Base-by-base conservation (phyloP, 2,797 vertebrate genomes). In the Cossypha caffra region DNA sequence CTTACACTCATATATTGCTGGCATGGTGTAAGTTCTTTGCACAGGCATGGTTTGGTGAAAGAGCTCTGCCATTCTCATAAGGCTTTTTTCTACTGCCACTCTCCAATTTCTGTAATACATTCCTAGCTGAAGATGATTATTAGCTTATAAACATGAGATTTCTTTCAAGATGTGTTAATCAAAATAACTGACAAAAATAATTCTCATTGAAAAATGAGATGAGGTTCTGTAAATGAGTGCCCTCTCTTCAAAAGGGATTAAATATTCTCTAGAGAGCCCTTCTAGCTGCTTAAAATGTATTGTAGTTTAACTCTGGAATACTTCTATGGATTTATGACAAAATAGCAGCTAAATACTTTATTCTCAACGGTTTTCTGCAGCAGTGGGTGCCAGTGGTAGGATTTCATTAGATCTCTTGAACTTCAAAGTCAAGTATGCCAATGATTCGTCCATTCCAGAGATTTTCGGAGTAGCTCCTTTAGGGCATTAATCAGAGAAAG, bases 241-340 rank as follows among this genome's bases (percentile, higher is more conserved):
- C 11, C 21, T 64, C 52, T 69, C 73, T 92, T 95, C 83, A 93
- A 87, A 79, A 38, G 57, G 67, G 51, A 85, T 92, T 95, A 81
- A 85, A 64, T 79, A 79, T 73, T 90, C 86, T 85, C 80, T 38
- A 42, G 71, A 79, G 83, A 63, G 33, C n/a, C 73, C 52, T 86
- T 93, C 55, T 48, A 69, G 42, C 52, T 76, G 52, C 57, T 69
- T 86, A 71, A 88, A 79, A 59, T 48, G n/a, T 57, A 45, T 76
- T 95, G 83, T 73, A 73, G 24, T 57, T 94, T 75, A 82, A 40
- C 23, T 86, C 58, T 59, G 62, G 48, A 81, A 78, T 45, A 86
- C 8, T 54, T 63, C 51, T 86, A 28, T 63, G 55, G 37, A 90
- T 77, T 90, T 88, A 75, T 61, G 63, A 76, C 33, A 92, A 93